Evolutionary conservation across 2,113 vertebrate genomes (phyloP).

Genomic region (Hyla sarda): DNA sequence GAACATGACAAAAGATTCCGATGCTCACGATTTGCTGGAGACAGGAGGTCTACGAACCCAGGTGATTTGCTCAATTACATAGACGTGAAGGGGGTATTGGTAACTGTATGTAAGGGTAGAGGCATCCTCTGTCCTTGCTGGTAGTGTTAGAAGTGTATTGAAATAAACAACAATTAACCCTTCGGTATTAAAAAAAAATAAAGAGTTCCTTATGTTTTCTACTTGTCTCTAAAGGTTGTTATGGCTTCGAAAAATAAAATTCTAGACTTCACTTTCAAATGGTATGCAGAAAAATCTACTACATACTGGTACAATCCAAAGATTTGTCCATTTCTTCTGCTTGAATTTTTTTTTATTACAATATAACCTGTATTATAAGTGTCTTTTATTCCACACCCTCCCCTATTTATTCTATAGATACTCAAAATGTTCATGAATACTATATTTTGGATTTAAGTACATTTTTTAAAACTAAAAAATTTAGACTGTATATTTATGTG

Average conservation of each 20-base stretch:
- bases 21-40: constrained; percentile 75
- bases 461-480: background rate
- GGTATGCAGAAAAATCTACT: background rate
- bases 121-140: constrained; percentile 46
- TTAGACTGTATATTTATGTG: background rate
- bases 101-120: constrained; percentile 44
- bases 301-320: too few relatives aligned
- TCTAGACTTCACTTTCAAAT: background rate
- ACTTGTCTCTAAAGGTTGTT: constrained; percentile 11
- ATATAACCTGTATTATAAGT: background rate
- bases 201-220: background rate
- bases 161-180: constrained; percentile 41
- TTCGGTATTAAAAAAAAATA: background rate
- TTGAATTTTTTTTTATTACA: background rate
- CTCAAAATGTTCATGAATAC: background rate
- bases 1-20: constrained; percentile 71
- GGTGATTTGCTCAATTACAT: constrained; percentile 64
- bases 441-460: background rate
- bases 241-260: constrained; percentile 21
- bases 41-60: constrained; percentile 70
- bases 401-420: background rate
- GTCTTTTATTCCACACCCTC: too few relatives aligned
- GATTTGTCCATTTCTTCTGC: background rate
- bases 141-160: constrained; percentile 23
- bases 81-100: constrained; percentile 56